Percentiles rank a stretch among this genome's conserved stretches.
Evolutionary conservation across 1,140 invertebrate genomes (phyloP).

Genomic region (Drosophila asahinai): DNA sequence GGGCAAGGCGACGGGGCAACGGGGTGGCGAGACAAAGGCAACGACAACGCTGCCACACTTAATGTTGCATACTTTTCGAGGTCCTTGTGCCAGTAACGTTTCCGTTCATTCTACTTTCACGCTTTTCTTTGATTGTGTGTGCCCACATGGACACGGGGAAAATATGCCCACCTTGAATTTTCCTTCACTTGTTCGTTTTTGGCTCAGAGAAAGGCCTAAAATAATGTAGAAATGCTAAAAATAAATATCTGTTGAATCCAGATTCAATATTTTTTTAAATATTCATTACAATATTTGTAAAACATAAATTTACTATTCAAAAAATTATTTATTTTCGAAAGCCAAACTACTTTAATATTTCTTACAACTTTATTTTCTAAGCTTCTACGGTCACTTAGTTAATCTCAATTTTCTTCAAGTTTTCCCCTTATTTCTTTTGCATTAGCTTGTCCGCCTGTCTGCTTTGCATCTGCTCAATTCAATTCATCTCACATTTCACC

Average conservation of each 20-base stretch:
- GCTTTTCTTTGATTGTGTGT: slow-evolving; percentile 46
- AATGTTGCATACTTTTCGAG: slow-evolving; percentile 80
- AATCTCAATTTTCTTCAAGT: background rate
- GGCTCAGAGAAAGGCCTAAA: background rate
- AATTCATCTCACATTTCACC: slow-evolving; percentile 50
- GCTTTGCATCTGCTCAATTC: slow-evolving; percentile 41
- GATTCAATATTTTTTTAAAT: too few relatives aligned
- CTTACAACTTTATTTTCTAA: too few relatives aligned
- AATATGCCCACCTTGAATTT: slow-evolving; percentile 29
- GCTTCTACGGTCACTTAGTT: background rate
- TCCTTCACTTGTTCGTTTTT: slow-evolving; percentile 7
- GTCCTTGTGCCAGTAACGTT: slow-evolving; percentile 82
- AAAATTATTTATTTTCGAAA: too few relatives aligned
- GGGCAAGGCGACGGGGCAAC: background rate
- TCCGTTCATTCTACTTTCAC: slow-evolving; percentile 76
- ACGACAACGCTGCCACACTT: slow-evolving; percentile 61
- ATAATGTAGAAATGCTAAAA: too few relatives aligned
- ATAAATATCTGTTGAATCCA: too few relatives aligned
- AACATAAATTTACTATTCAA: too few relatives aligned
- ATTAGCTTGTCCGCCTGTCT: slow-evolving; percentile 7
- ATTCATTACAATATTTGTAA: too few relatives aligned
- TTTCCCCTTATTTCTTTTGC: background rate
- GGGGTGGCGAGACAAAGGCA: slow-evolving; percentile 1
- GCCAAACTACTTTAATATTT: too few relatives aligned
- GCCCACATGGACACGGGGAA: slow-evolving; percentile 7